These are phyloP conservation scores for Spialia ferax DNA, from an alignment of 2,888 invertebrate species.

Conservation along the genomic window DNA sequence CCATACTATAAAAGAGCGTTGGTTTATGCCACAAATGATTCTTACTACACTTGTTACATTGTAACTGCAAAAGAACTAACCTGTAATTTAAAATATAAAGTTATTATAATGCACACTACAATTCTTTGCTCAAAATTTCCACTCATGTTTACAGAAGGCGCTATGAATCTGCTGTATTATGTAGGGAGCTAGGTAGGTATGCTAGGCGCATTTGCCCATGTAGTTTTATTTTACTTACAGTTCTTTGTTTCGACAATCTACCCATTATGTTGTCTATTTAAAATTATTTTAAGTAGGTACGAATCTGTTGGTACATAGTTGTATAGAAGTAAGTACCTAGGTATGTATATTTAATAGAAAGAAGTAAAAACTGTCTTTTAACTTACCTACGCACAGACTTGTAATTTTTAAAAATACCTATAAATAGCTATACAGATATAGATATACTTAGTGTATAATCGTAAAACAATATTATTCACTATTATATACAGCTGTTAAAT, in stretches of 20 bases:
- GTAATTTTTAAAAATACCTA: neutral
- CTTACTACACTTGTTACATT: conserved; percentile 15
- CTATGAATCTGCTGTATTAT: neutral
- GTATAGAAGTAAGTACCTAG: too few relatives aligned
- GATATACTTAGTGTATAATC: too few relatives aligned
- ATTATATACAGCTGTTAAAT: neutral
- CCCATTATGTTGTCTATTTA: too few relatives aligned
- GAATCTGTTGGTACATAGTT: too few relatives aligned
- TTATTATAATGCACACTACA: neutral
- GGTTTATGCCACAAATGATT: neutral
- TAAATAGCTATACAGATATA: too few relatives aligned
- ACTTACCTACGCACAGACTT: neutral
- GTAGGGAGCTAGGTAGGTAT: neutral
- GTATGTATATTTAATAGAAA: neutral
- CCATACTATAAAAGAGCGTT: neutral
- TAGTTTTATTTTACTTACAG: neutral
- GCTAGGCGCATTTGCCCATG: neutral
- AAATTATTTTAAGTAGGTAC: too few relatives aligned
- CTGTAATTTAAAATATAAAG: conserved; percentile 15
- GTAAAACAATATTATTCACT: too few relatives aligned
- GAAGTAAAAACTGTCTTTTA: neutral
- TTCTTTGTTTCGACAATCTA: neutral
- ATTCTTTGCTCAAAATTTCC: neutral
- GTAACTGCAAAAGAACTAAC: conserved; percentile 13
- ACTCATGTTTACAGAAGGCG: neutral